Base-by-base conservation (phyloP, 2,888 invertebrate species). In the Choreutis nemorana region DNA sequence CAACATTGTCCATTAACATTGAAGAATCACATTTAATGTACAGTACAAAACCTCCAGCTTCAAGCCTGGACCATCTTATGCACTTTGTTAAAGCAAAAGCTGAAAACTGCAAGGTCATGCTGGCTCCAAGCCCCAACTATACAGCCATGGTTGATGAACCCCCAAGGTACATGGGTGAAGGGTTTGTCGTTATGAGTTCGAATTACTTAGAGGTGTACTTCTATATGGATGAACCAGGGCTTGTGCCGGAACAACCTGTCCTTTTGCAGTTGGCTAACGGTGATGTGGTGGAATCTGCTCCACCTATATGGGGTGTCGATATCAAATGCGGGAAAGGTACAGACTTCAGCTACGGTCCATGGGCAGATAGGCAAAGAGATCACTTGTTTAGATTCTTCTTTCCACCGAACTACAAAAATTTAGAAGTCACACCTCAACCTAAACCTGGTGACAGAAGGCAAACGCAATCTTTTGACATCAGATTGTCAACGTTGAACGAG, bases 291-390 rank as follows among this genome's bases (percentile, higher is more conserved):
- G 93, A 94, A 58, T 91, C 93, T 3, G 91, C 94, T 31, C 94
- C 94, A 6, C 97, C 97, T 0, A 92, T 94, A 44, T 94, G 95
- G 93, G 96, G 96, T 4, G 88, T 97, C 8, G 97, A 96, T 60
- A 90, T 97, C 30, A 96, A 95, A 63, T 94, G 95, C 57, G 92
- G 95, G 1, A 96, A 95, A 70, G 96, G 94, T 39, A 94, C 93
- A 2, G 94, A 96, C 55, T 93, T 99, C 49, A 97, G 96, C 64
- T 99, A 98, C 56, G 98, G 98, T 0, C 98, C 98, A 0, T 99
- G 98, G 98, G 98, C 97, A 2, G 98, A 99, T 60, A 83, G 97
- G 28, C 98, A 99, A 61, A 84, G 98, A 39, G 97, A 97, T 57
- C 89, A 93, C 65, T 79, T 99, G 16, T 97, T 94, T 70, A 93